A percentile compares a stretch with the other conserved stretches of the same genome.
Evolutionary conservation across 2,797 vertebrate species (phyloP).

Genomic region (Manis javanica): DNA sequence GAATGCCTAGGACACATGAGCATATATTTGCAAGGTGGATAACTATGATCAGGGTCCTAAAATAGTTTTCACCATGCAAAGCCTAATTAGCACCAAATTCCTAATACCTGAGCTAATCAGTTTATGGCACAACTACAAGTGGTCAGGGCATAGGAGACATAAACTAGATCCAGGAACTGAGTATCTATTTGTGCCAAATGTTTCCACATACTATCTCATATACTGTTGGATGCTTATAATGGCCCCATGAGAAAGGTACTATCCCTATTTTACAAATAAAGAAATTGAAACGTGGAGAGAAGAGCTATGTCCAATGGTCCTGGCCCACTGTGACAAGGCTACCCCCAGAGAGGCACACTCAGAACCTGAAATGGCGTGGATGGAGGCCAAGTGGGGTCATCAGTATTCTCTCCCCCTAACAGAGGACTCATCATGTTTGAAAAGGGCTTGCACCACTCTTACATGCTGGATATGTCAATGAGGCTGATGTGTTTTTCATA

Average conservation of each 20-base stretch:
- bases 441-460: constrained; percentile 80
- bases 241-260: neutral
- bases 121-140: neutral
- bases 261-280: neutral
- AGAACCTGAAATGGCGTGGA: neutral
- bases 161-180: neutral
- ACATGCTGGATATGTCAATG: constrained; percentile 98
- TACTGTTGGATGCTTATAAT: neutral
- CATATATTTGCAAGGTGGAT: neutral
- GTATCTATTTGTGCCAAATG: neutral
- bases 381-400: neutral
- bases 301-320: neutral
- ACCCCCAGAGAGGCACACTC: neutral
- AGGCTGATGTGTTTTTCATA: constrained; percentile 94
- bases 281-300: neutral
- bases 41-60: neutral
- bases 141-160: neutral
- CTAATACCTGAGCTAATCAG: neutral
- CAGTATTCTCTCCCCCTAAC: neutral
- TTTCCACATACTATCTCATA: neutral
- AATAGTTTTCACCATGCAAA: neutral
- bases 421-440: neutral
- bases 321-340: neutral
- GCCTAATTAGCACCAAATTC: neutral
- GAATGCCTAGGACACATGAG: neutral